These are phyloP conservation scores for Dasyurus viverrinus DNA, from an alignment of 2,113 vertebrate species.

Conservation along the genomic window DNA sequence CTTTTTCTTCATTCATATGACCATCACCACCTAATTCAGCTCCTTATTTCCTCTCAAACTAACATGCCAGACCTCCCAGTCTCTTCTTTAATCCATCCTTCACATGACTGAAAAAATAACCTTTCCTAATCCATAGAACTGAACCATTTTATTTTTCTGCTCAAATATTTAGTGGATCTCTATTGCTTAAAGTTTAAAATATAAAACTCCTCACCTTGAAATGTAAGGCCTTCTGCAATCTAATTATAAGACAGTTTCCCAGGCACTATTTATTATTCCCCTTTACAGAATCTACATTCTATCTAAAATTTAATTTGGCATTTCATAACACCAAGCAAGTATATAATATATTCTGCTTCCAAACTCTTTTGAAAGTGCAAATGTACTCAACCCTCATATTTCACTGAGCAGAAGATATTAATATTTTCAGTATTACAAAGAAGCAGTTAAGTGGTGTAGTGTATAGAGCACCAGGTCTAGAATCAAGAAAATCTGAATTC, in stretches of 20 bases:
- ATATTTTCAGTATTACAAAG: not conserved
- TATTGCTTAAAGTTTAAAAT: not conserved
- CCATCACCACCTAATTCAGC: not conserved
- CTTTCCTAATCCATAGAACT: conserved; percentile 24
- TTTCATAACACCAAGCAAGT: not conserved
- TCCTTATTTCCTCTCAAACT: not conserved
- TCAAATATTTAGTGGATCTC: not conserved
- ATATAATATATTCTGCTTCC: not conserved
- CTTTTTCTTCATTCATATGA: not conserved
- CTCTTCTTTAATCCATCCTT: not conserved
- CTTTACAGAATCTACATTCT: not conserved
- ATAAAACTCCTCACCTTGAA: not conserved
- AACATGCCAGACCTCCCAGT: not conserved
- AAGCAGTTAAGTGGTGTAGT: not conserved
- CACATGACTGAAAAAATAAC: not conserved
- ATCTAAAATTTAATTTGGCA: not conserved
- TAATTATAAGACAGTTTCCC: not conserved
- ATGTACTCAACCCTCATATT: not conserved
- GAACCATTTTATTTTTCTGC: not conserved
- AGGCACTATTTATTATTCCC: not conserved
- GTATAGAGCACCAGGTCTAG: not conserved
- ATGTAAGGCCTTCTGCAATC: not conserved
- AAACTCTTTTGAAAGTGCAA: not conserved
- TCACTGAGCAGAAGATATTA: not conserved
- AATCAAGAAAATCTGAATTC: not conserved